Conservation (phyloP, 2,888 invertebrate species). For the Spodoptera exigua region DNA sequence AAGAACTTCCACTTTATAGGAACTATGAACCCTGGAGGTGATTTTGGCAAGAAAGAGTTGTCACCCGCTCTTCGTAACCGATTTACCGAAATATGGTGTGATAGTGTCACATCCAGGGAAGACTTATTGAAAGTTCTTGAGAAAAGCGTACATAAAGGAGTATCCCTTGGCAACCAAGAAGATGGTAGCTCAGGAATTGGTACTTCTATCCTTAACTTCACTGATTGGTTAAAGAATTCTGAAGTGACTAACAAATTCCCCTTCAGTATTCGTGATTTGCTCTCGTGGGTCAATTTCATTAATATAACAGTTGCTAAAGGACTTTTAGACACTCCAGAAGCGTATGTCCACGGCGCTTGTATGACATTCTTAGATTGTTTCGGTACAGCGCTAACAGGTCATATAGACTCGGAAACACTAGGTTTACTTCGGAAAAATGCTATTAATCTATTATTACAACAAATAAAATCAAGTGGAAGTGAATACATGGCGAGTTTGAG, state of each 20-base stretch:
- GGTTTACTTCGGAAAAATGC: constrained; percentile 85
- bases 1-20: constrained; percentile 96
- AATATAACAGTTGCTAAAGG: constrained; percentile 89
- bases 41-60: constrained; percentile 99
- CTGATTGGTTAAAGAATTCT: constrained; percentile 92
- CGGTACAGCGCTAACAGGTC: constrained; percentile 94
- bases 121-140: constrained; percentile 95
- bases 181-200: constrained; percentile 90
- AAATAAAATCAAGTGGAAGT: constrained; percentile 82
- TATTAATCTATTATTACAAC: constrained; percentile 87
- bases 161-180: constrained; percentile 87
- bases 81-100: constrained; percentile 99
- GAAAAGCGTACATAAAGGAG: constrained; percentile 91
- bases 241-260: constrained; percentile 94
- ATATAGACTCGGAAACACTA: constrained; percentile 90
- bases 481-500: constrained; percentile 73
- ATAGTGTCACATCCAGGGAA: constrained; percentile 91
- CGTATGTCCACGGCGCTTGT: constrained; percentile 96
- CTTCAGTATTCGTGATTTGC: constrained; percentile 96
- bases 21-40: constrained; percentile 99
- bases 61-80: constrained; percentile 99
- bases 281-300: constrained; percentile 97
- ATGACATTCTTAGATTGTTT: constrained; percentile 97
- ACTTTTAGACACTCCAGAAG: constrained; percentile 88
- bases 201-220: constrained; percentile 93